Evolutionary conservation across 1,140 invertebrate species (phyloP).

Genomic region (Drosophila mauritiana): DNA sequence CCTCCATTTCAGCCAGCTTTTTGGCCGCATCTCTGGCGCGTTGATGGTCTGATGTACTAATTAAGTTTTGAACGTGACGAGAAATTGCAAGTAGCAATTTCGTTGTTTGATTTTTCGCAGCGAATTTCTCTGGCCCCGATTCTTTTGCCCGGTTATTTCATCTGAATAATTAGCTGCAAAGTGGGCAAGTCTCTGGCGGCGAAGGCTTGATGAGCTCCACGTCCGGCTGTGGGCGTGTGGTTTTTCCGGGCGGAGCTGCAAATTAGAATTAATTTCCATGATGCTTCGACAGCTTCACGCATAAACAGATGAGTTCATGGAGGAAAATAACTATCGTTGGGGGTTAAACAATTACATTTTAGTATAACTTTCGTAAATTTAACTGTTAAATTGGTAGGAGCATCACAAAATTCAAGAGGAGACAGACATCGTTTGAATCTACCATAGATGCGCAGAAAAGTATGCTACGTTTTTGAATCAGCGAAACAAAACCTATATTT

Average conservation of each 20-base stretch:
- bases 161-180: slow-evolving; percentile 83
- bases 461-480: neutral
- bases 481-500: too few species aligned
- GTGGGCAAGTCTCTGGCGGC: slow-evolving; percentile 64
- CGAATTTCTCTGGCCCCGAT: slow-evolving; percentile 44
- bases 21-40: slow-evolving; percentile 31
- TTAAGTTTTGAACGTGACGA: slow-evolving; percentile 82
- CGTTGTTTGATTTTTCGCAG: slow-evolving; percentile 78
- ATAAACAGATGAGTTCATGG: neutral
- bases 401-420: too few species aligned
- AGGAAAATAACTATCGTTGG: neutral
- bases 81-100: slow-evolving; percentile 81
- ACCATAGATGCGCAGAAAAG: neutral
- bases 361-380: too few species aligned
- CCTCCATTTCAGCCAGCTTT: neutral
- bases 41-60: slow-evolving; percentile 81
- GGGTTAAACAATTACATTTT: too few species aligned
- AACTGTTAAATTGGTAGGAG: too few species aligned
- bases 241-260: slow-evolving; percentile 62
- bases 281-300: slow-evolving; percentile 14
- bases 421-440: neutral
- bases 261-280: slow-evolving; percentile 81
- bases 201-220: slow-evolving; percentile 31
- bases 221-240: slow-evolving; percentile 53
- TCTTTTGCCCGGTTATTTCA: slow-evolving; percentile 50